Base-by-base conservation (phyloP, 2,888 invertebrate species). In the Andrena minutula region DNA sequence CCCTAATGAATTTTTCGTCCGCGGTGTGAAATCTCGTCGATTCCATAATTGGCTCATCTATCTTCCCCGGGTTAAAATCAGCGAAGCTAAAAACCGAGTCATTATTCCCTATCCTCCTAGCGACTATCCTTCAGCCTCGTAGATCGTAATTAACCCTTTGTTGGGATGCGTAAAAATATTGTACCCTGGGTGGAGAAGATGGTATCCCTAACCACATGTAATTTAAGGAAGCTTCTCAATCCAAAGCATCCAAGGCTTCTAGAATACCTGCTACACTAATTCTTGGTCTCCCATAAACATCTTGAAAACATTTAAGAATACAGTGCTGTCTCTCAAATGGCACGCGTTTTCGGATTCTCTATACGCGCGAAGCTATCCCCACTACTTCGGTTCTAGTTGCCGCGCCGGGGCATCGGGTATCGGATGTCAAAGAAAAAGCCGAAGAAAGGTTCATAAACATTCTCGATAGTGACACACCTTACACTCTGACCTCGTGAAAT, bases 1-100 rank as follows among this genome's bases (percentile, higher is more conserved):
- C 86, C 86, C 89, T 92, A 92, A 92, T 91, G 91, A 92, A 92
- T 91, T 90, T 41, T 88, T 73, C 82, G 83, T 84, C 64, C 76
- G 75, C 88, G 88, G 91, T 88, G 92, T 91, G 92, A 92, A 91
- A 91, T 92, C 88, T 91, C 89, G 88, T 88, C 89, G 89, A 90
- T 90, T 92, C 89, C 89, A 78, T 92, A 92, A 92, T 92, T 92
- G 92, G 90, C 90, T 88, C 89, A 88, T 92, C 91, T 84, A 88
- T 89, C 88, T 86, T 86, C 51, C 63, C 66, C 56, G 12, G 26
- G 71, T 79, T 77, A 79, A 79, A 83, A 86, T 83, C 85, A 78
- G 85, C 85, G 56, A 78, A 65, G 69, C 68, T 75, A 72, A 84
- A 82, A 79, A 83, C 79, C 74, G 53, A 66, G 63, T 51, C 51